Percentiles rank a stretch among this genome's conserved stretches.
phyloP scores from a whole-genome alignment of 2,113 vertebrate species.

The Camelus bactrianus region DNA sequence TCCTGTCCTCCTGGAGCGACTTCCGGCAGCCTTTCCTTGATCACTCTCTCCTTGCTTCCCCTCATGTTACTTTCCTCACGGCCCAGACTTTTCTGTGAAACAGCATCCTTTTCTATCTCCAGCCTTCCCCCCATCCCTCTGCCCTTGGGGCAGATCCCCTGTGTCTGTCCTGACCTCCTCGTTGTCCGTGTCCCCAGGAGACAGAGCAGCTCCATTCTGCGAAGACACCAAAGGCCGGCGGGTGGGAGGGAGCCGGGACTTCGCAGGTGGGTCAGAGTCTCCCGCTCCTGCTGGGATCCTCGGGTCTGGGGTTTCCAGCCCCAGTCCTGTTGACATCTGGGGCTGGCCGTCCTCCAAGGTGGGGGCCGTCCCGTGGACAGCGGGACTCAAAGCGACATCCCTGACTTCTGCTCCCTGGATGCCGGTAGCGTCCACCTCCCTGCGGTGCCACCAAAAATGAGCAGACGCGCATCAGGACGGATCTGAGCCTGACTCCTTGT shows the following conservation, averaged over 20 bases:
- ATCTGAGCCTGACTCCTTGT: neutral
- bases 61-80: neutral
- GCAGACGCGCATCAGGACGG: neutral
- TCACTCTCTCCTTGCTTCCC: neutral
- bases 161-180: neutral
- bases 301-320: neutral
- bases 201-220: neutral
- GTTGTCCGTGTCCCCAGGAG: neutral
- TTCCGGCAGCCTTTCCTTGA: neutral
- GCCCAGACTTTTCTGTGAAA: neutral
- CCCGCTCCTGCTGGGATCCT: neutral
- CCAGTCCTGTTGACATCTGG: accelerated
- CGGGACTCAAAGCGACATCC: accelerated
- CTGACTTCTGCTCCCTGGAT: too few species aligned
- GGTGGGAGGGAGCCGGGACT: neutral
- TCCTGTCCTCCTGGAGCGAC: too few species aligned
- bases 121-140: neutral
- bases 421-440: neutral
- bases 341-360: neutral
- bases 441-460: neutral
- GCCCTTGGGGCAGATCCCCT: neutral
- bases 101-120: neutral
- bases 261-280: too few species aligned
- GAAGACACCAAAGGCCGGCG: neutral
- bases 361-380: too few species aligned